Evolutionary conservation across 64 coral and sea anemone species (phyloP).

Genomic region (Actinia tenebrosa): DNA sequence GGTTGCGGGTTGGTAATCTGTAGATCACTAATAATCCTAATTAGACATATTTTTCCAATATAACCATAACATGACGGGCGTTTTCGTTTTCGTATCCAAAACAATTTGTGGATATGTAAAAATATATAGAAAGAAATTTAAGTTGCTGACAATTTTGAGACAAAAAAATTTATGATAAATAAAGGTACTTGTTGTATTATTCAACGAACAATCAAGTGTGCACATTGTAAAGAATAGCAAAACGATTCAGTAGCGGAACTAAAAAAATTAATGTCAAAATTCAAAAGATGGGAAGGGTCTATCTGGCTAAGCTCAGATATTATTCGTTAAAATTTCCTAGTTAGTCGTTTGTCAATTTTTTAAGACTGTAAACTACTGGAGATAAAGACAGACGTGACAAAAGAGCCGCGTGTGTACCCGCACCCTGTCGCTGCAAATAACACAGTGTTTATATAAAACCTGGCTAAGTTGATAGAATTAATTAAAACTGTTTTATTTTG

Average conservation of each 20-base stretch:
- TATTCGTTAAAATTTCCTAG: background rate
- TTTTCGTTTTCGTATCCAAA: background rate
- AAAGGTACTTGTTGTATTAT: background rate
- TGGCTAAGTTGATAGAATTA: background rate
- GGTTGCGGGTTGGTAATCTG: background rate
- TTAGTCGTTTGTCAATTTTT: background rate
- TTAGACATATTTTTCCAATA: background rate
- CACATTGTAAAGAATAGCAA: background rate
- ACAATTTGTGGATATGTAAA: background rate
- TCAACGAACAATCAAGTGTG: background rate
- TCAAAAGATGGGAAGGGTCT: background rate
- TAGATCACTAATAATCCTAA: background rate
- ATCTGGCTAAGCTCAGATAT: background rate
- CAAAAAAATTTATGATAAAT: background rate
- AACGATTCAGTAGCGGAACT: background rate
- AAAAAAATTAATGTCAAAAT: background rate
- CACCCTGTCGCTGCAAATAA: background rate
- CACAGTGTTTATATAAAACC: background rate
- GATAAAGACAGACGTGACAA: background rate
- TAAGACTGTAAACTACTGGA: background rate
- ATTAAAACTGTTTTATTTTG: background rate
- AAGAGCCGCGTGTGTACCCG: conserved; percentile 8
- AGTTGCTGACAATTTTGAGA: background rate
- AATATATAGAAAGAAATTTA: background rate
- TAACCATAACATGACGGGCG: background rate